Evolutionary conservation across 1,140 invertebrate genomes (phyloP).

Genomic region (Harpegnathos saltator): DNA sequence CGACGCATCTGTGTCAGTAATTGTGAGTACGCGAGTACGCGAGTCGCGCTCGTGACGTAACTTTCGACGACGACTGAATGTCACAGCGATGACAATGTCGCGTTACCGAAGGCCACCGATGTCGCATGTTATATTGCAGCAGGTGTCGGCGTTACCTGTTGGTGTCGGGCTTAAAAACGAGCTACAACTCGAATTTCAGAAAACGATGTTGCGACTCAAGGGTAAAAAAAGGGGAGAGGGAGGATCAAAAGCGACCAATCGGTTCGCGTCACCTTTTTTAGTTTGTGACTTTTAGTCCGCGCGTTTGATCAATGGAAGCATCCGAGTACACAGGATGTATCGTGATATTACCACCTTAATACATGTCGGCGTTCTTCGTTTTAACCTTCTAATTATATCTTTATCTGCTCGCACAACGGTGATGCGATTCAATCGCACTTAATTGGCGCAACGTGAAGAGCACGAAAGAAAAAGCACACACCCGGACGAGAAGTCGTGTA

Average conservation of each 20-base stretch:
- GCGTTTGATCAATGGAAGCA: neutral
- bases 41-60: constrained; percentile 41
- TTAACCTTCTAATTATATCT: constrained; percentile 39
- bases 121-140: constrained; percentile 1
- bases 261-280: neutral
- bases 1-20: too few species aligned
- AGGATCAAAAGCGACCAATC: neutral
- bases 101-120: neutral
- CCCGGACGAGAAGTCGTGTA: neutral
- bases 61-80: constrained; percentile 18
- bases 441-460: constrained; percentile 1
- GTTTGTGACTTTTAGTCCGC: neutral
- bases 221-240: too few species aligned
- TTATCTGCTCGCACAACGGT: constrained; percentile 9
- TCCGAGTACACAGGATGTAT: neutral
- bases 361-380: constrained; percentile 27
- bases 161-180: neutral
- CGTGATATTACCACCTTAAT: constrained; percentile 8
- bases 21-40: neutral
- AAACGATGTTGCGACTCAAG: neutral
- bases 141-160: constrained; percentile 19
- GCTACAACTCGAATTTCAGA: neutral
- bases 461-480: neutral
- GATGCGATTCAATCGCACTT: neutral
- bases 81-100: constrained; percentile 14